Percentiles rank a stretch among this genome's conserved stretches.
phyloP scores from a whole-genome alignment of 2,797 vertebrate species.

The Falco rusticolus region DNA sequence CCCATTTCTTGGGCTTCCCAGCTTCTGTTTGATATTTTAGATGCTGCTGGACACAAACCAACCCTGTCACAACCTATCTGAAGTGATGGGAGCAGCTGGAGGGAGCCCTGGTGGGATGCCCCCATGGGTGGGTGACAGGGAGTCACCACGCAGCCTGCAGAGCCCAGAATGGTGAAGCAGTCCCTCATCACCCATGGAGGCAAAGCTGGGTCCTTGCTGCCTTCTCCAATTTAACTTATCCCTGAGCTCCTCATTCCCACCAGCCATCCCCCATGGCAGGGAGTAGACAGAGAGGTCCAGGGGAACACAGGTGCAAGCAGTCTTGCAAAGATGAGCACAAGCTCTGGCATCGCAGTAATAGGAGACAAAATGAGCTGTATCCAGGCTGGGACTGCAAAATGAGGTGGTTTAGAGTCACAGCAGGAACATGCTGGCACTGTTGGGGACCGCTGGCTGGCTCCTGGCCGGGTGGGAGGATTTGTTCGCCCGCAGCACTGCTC shows the following conservation, averaged over 20 bases:
- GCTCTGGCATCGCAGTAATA: background rate
- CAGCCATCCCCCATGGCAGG: background rate
- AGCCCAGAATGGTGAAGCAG: background rate
- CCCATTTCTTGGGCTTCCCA: background rate
- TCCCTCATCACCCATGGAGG: background rate
- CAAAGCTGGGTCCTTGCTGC: background rate
- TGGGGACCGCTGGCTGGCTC: background rate
- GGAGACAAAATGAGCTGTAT: background rate
- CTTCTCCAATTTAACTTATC: background rate
- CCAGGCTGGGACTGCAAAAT: constrained; percentile 30
- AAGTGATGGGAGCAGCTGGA: background rate
- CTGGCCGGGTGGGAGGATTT: constrained; percentile 20
- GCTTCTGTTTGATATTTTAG: background rate
- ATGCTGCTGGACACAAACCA: background rate
- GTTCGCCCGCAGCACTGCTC: constrained; percentile 17
- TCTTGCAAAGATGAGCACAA: fast-evolving
- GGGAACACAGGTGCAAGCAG: background rate
- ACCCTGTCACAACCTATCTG: background rate
- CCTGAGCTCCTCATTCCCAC: background rate
- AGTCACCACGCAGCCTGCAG: background rate
- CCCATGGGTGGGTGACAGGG: background rate
- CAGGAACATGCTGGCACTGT: constrained; percentile 33
- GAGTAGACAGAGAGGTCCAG: background rate
- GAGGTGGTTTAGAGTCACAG: constrained; percentile 57
- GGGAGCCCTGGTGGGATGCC: background rate